Evolutionary conservation across 2,113 vertebrate species (phyloP).

Genomic region (Xiphophorus couchianus): DNA sequence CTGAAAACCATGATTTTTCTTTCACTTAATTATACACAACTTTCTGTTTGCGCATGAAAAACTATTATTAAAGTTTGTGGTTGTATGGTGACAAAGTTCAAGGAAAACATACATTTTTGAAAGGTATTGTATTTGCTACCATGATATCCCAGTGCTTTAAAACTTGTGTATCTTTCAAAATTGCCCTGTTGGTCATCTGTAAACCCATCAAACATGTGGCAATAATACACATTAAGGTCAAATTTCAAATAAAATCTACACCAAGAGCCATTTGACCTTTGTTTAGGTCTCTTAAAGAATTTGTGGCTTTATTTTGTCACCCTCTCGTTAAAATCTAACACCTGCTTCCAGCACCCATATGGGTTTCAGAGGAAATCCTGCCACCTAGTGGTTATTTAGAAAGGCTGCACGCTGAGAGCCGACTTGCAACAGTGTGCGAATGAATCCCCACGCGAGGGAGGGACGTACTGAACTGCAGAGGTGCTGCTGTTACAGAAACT

Average conservation of each 20-base stretch:
- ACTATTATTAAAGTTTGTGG: too few species aligned
- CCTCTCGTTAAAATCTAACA: not conserved
- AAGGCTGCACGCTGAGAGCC: conserved; percentile 27
- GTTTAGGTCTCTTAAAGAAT: not conserved
- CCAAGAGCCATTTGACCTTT: not conserved
- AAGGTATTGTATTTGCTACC: too few species aligned
- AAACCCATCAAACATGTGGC: not conserved
- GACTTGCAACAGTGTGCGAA: not conserved
- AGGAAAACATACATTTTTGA: too few species aligned
- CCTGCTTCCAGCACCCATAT: not conserved
- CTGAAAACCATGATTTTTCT: too few species aligned
- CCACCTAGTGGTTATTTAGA: conserved; percentile 57
- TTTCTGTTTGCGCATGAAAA: too few species aligned
- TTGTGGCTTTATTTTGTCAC: not conserved
- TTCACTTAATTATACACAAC: too few species aligned
- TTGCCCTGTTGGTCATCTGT: not conserved
- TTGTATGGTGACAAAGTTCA: too few species aligned
- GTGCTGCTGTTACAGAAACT: conserved; percentile 15
- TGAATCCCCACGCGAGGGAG: not conserved
- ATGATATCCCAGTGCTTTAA: not conserved
- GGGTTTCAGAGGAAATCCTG: conserved; percentile 28
- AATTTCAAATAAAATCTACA: not conserved
- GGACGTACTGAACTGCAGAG: conserved; percentile 9
- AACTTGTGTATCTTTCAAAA: not conserved
- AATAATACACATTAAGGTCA: not conserved